Conservation (phyloP, 2,113 vertebrate species). For the Falcunculus frontatus region DNA sequence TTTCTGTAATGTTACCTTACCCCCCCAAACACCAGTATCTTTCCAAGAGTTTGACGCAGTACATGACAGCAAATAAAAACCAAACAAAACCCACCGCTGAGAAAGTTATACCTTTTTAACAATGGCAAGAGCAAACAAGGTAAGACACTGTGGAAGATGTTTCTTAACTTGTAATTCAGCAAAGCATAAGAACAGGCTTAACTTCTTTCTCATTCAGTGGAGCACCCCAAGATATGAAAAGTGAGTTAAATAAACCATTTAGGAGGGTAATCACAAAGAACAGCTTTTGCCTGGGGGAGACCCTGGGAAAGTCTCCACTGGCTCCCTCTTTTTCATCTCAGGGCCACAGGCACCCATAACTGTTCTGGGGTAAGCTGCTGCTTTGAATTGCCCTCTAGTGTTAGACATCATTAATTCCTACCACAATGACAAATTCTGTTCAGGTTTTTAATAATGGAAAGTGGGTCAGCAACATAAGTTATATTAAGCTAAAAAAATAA, state of each 20-base stretch:
- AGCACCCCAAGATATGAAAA: not conserved
- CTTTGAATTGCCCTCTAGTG: slow-evolving; percentile 63
- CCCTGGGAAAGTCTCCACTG: not conserved
- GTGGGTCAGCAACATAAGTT: slow-evolving; percentile 22
- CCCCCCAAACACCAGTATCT: not conserved
- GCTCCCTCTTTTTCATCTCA: not conserved
- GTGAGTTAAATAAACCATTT: not conserved
- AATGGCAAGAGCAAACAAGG: not conserved
- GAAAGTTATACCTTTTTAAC: not conserved
- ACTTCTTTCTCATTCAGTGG: not conserved
- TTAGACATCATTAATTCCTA: slow-evolving; percentile 33
- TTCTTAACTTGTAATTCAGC: not conserved
- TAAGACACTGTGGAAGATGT: not conserved
- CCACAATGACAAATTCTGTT: slow-evolving; percentile 6
- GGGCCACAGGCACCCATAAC: not conserved
- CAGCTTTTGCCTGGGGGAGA: not conserved
- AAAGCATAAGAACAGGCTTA: not conserved
- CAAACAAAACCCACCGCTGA: not conserved
- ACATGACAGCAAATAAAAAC: not conserved
- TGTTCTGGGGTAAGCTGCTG: not conserved
- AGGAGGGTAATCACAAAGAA: not conserved
- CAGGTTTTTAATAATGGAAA: slow-evolving; percentile 41
- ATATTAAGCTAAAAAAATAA: not conserved
- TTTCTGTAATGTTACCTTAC: not conserved
- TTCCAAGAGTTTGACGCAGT: not conserved